Percentiles rank a stretch among this genome's conserved stretches.
phyloP scores from a whole-genome alignment of 1,140 invertebrate genomes.

The Pseudomyrmex gracilis region DNA sequence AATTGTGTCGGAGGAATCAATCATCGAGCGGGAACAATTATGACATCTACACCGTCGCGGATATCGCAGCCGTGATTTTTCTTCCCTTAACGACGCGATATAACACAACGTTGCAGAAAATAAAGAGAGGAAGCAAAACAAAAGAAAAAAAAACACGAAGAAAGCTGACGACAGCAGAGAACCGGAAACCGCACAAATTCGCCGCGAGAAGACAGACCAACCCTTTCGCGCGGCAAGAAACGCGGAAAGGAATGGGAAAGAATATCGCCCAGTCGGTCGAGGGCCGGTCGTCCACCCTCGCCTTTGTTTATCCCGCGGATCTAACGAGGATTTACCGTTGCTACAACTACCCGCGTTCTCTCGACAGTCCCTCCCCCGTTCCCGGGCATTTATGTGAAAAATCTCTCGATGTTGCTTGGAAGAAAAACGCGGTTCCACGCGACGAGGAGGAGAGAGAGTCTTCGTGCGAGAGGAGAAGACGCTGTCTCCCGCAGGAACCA shows the following conservation, averaged over 20 bases:
- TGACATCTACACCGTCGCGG: neutral
- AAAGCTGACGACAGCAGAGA: neutral
- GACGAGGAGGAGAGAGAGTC: conserved; percentile 27
- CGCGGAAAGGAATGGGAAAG: conserved; percentile 22
- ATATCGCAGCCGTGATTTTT: conserved; percentile 9
- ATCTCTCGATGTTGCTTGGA: conserved; percentile 37
- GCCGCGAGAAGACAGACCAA: conserved; percentile 15
- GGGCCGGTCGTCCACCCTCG: conserved; percentile 46
- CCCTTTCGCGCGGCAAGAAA: conserved; percentile 39
- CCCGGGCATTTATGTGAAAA: conserved; percentile 22
- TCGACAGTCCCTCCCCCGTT: conserved; percentile 29
- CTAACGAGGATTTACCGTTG: conserved; percentile 80
- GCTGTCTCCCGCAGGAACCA: conserved; percentile 51
- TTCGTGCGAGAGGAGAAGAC: neutral
- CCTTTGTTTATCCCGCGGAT: conserved; percentile 79
- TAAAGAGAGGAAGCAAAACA: conserved; percentile 34
- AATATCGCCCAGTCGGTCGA: conserved; percentile 47
- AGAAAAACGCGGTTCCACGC: conserved; percentile 30
- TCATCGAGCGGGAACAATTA: neutral
- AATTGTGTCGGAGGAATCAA: conserved; percentile 38
- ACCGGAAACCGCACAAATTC: conserved; percentile 45
- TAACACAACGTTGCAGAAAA: conserved; percentile 18
- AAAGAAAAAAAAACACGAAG: neutral
- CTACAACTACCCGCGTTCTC: conserved; percentile 41
- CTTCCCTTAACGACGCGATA: conserved; percentile 3